Conservation (phyloP, 1,140 invertebrate genomes). For the Euborellia annulipes region DNA sequence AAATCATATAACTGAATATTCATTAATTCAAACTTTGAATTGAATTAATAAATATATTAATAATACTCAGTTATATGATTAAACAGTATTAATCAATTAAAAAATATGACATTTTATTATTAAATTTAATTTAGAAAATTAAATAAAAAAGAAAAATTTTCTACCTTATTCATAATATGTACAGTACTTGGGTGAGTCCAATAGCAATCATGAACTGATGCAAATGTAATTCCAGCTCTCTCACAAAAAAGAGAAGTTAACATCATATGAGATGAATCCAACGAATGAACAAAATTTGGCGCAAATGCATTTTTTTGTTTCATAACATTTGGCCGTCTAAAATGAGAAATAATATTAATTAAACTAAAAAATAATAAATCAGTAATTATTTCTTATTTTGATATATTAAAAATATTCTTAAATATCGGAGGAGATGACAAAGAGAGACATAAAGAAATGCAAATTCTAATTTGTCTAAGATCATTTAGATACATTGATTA, state of each 20-base stretch:
- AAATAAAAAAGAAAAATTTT: slow-evolving; percentile 2
- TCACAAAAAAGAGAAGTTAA: slow-evolving; percentile 82
- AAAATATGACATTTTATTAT: background rate
- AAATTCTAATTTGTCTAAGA: too few relatives aligned
- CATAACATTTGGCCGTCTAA: slow-evolving; percentile 63
- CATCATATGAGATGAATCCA: slow-evolving; percentile 99
- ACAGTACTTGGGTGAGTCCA: slow-evolving; percentile 93
- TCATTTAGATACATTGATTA: too few relatives aligned
- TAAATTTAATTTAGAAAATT: background rate
- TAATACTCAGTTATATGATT: too few relatives aligned
- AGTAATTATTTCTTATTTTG: too few relatives aligned
- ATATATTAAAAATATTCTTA: too few relatives aligned
- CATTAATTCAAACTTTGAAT: too few relatives aligned
- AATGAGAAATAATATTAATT: slow-evolving; percentile 17
- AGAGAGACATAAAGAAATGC: too few relatives aligned
- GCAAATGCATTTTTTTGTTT: slow-evolving; percentile 98
- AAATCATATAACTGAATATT: too few relatives aligned
- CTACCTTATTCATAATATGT: slow-evolving; percentile 76
- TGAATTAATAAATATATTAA: too few relatives aligned
- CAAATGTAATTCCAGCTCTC: slow-evolving; percentile 69
- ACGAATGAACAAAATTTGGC: slow-evolving; percentile 96
- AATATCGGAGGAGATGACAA: too few relatives aligned
- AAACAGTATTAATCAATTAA: background rate
- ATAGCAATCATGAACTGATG: slow-evolving; percentile 97
- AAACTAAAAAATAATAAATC: too few relatives aligned